Evolutionary conservation across 2,797 vertebrate species (phyloP).

Genomic region (Allobates femoralis): DNA sequence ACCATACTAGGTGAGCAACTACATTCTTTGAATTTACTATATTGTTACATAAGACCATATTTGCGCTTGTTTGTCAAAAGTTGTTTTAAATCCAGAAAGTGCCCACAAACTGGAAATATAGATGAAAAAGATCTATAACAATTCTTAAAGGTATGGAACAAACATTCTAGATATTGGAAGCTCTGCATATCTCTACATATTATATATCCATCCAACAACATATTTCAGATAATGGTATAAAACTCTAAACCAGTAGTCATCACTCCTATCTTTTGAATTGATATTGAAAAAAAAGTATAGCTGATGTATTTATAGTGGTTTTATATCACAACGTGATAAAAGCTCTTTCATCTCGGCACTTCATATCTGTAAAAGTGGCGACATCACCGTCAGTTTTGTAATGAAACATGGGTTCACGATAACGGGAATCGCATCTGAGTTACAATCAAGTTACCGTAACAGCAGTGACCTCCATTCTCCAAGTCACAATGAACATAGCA

Average conservation of each 20-base stretch:
- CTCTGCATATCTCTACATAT: neutral
- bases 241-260: neutral
- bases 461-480: neutral
- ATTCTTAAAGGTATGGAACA: no score
- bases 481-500: neutral
- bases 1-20: no score
- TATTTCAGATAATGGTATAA: neutral
- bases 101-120: no score
- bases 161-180: neutral
- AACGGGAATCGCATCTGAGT: neutral
- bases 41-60: no score
- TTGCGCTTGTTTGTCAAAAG: no score
- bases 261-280: no score
- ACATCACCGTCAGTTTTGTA: neutral
- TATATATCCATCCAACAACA: neutral
- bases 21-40: no score
- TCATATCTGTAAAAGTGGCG: neutral
- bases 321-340: neutral
- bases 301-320: neutral
- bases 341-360: neutral
- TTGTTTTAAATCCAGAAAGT: no score
- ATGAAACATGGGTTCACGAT: neutral
- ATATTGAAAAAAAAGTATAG: neutral
- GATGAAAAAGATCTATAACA: no score
- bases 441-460: neutral